Evolutionary conservation across 1,140 invertebrate species (phyloP), one percentile per base, ranked within the genome.

Genomic region (Heliconius eleuchia): DNA sequence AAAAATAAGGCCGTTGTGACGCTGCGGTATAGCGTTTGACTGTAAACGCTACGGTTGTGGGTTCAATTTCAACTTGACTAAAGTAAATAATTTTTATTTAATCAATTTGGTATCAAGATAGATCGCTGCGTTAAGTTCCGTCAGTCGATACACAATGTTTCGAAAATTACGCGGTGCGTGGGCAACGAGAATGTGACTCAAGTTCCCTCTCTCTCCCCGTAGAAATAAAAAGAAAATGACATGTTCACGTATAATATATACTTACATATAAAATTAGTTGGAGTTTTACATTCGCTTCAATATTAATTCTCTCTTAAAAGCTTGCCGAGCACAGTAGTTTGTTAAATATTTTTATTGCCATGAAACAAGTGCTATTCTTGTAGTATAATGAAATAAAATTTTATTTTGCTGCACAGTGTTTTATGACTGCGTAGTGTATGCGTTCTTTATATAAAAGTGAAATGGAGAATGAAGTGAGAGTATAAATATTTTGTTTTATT

Each of bases 371-470:
- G 60, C 60, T 66, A 66, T 66, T 66, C 60, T 66, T 66, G 60
- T 66, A 66, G 23, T 66, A 30, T 30, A 66, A 66, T 66, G 60
- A 66, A 66, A 66, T 66, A 66, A 27, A 60, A 16, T 30, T 66
- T 66, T 66, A 66, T 66, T 66, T 66, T 18, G 27, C 27, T 66
- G 11, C 11, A 57, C 55, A 13, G 60, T 66, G 3, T 66, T 66
- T 66, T 66, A 23, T 57, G 55, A 66, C 27, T 30, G 27, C 23
- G 3, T 9, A 66, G 23, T 30, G 60, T 57, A 57, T 18, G 55
- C n/a, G 19, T 66, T 27, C 1, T 11, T 30, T 66, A 30, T 30
- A 30, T 60, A 72, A 76, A 55, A 74, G 86, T 85, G 42, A n/a
- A 39, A 39, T 19, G 13, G 19, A 72, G 34, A n/a, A 2, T 42